Base-by-base conservation (phyloP, 2,888 invertebrate species). In the Liodrosophila aerea region DNA sequence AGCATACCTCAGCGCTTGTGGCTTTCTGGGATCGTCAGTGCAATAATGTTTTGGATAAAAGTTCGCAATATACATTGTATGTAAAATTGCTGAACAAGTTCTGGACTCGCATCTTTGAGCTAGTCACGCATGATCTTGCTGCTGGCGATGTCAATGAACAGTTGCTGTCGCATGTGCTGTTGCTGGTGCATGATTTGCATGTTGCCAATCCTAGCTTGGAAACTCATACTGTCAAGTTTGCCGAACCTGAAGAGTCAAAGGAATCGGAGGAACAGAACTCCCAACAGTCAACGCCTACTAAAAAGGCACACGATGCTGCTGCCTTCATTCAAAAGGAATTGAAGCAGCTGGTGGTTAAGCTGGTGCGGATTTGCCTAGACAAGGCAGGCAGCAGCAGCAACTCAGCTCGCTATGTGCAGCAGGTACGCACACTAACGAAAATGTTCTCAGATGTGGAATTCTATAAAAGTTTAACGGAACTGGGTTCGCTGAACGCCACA, bases 391-490 rank as follows among this genome's bases (percentile, higher is more conserved):
- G n/a, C 11, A 58, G 52, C 37, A 53, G 90, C 15, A 89, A 91
- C 49, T 87, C 91, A 1, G 89, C 90, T 1, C 89, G 90, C 2
- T 91, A 93, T 18, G 73, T 93, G 11, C 87, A 90, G 7, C 91
- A 92, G 46, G 76, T 94, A 2, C 90, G 91, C 41, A 89, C 91
- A 7, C 81, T 95, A 4, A 88, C 93, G 0, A 86, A 89, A 30
- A 91, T 92, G 76, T 94, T 93, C 73, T 92, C 92, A 41, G 91
- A 91, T 46, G 77, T 87, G 9, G 87, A 90, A 8, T 90, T 94
- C 57, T 93, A 92, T 58, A 57, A 84, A 8, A 88, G 88, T 36
- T 59, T 92, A 12, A 91, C 87, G 0, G 87, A 88, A 9, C 75
- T 76, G 1, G 82, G 85, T 3, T 83, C 87, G 36, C 64, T 88